These are phyloP conservation scores for Steinernema scapterisci DNA, from an alignment of 2,888 invertebrate species.

Conservation along the genomic window DNA sequence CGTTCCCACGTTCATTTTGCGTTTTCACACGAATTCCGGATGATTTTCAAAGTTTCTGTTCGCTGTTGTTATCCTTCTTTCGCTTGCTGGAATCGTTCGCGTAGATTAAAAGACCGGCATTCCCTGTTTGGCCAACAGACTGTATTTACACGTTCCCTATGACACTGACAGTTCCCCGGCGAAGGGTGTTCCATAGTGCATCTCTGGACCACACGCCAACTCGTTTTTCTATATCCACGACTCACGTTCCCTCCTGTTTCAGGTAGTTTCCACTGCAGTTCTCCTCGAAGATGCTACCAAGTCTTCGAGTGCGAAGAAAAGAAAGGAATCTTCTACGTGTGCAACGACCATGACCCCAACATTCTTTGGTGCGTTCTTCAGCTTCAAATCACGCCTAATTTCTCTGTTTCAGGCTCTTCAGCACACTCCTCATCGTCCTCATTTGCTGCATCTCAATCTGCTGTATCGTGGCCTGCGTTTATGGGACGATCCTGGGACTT, in stretches of 20 bases:
- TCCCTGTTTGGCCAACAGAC: too few species aligned
- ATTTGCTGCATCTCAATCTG: neutral
- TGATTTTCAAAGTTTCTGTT: too few species aligned
- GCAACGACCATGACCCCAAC: neutral
- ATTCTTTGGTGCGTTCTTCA: neutral
- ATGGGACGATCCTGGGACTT: neutral
- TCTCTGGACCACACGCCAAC: too few species aligned
- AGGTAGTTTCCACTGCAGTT: neutral
- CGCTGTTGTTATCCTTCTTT: too few species aligned
- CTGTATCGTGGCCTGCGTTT: neutral
- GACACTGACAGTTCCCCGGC: too few species aligned
- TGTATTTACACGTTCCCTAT: too few species aligned
- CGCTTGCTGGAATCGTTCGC: too few species aligned
- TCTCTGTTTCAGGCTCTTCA: neutral
- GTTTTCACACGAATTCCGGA: too few species aligned
- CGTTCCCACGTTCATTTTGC: too few species aligned
- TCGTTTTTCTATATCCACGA: neutral
- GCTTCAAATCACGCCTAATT: neutral
- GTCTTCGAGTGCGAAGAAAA: slow-evolving; percentile 5
- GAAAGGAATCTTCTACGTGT: slow-evolving; percentile 4
- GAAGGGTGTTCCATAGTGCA: too few species aligned
- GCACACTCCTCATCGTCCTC: neutral
- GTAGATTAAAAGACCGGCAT: too few species aligned
- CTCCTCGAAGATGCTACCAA: slow-evolving; percentile 18
- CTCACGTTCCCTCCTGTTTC: neutral